These are phyloP conservation scores for Nephila pilipes DNA, from an alignment of 1,140 invertebrate genomes.

Conservation along the genomic window DNA sequence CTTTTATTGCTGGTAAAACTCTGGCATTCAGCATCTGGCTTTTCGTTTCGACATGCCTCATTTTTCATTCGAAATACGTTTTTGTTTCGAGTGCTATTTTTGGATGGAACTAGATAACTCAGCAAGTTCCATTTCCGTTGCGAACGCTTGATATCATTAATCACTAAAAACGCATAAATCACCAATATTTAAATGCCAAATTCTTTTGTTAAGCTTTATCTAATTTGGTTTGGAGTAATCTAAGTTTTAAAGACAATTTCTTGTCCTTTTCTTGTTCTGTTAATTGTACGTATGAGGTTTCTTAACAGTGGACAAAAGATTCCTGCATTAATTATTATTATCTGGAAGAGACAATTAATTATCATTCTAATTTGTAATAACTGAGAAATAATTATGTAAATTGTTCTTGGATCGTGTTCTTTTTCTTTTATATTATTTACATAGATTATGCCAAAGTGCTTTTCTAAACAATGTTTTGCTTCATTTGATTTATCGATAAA, in stretches of 20 bases:
- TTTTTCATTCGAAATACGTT: slow-evolving; percentile 20
- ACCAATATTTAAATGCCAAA: background rate
- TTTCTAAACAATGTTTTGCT: no score
- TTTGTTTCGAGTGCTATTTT: slow-evolving; percentile 19
- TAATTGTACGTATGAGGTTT: background rate
- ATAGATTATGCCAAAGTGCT: no score
- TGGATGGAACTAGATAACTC: slow-evolving; percentile 17
- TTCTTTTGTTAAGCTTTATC: background rate
- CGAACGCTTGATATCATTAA: background rate
- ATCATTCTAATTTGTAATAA: background rate
- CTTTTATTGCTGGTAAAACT: slow-evolving; percentile 24
- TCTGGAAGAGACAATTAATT: background rate
- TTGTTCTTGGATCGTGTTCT: no score
- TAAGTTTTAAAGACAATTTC: background rate
- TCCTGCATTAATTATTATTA: background rate
- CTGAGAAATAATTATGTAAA: background rate
- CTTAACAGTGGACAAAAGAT: background rate
- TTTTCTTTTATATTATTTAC: no score
- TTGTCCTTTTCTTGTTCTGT: background rate
- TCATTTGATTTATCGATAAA: no score
- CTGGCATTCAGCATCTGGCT: background rate
- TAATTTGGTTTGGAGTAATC: background rate
- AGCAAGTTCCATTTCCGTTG: background rate
- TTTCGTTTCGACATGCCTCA: background rate
- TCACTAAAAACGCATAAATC: slow-evolving; percentile 30